Base-by-base conservation (phyloP, 2,797 vertebrate genomes). In the Sarcophilus harrisii region DNA sequence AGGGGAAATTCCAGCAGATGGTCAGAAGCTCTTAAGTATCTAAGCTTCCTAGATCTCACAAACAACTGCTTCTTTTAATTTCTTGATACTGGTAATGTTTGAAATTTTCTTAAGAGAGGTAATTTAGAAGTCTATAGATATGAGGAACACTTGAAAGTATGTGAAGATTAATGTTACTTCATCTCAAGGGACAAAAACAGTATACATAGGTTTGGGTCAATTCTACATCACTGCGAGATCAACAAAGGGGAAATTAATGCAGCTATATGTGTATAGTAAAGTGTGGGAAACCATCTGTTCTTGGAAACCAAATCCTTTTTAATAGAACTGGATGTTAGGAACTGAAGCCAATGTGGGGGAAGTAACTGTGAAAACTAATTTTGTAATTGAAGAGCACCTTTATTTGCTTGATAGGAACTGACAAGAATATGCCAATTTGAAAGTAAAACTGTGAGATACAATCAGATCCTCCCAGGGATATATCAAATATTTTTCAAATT, bases 241-340 rank as follows among this genome's bases (percentile, higher is more conserved):
- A n/a, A 32, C 62, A 29, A 55, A 59, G 5, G 62, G 30, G 49
- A 81, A 96, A 91, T 90, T 27, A 1, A 81, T 10, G 57, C 3
- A 54, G 11, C 49, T 94, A 57, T 45, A 91, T 59, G 66, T 13
- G 13, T 38, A 91, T 73, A 90, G 57, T 30, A 91, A 93, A 92
- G 58, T 93, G 91, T 32, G 91, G 89, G 92, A 92, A 96, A 13
- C 45, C 91, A 93, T 57, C 57, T 94, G 87, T 90, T 96, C 55
- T 92, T 92, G n/a, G 92, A 95, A 96, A 94, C 59, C 14, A 91
- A 96, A 59, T 97, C 57, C 91, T 29, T 54, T 18, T 94, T 57
- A 93, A 57, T 27, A 6, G 29, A 8, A n/a, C 3, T 93, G 49
- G 89, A 73, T 95, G 28, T 93, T 38, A 95, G 92, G 93, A 95